A percentile compares a stretch with the other conserved stretches of the same genome.
These are phyloP conservation scores for Zaprionus vittiger DNA, from an alignment of 1,140 invertebrate genomes.

Conservation along the genomic window DNA sequence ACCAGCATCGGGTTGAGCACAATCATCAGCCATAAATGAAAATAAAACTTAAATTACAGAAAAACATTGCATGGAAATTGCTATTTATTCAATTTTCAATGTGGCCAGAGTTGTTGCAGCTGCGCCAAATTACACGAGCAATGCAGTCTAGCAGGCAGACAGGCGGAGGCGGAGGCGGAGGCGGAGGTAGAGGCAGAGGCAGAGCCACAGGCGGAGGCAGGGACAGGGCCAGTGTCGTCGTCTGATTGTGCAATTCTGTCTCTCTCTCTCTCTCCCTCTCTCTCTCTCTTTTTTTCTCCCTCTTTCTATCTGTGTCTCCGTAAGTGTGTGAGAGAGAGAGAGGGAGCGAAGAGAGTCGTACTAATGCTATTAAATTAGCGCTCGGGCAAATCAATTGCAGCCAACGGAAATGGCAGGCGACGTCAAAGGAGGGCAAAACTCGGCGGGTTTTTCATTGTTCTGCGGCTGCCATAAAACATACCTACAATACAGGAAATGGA, in stretches of 20 bases:
- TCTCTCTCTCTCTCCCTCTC: too few species aligned
- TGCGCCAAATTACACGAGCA: conserved; percentile 57
- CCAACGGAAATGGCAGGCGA: conserved; percentile 57
- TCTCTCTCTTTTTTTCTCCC: too few species aligned
- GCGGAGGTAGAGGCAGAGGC: neutral
- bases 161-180: conserved; percentile 6
- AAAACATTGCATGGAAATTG: conserved; percentile 75
- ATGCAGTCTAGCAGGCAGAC: neutral
- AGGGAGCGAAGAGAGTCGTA: conserved; percentile 25
- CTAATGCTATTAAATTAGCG: conserved; percentile 77
- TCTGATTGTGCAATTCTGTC: neutral
- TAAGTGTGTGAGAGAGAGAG: neutral
- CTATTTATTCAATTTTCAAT: conserved; percentile 69
- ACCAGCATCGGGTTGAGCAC: neutral
- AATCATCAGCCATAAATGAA: conserved; percentile 61
- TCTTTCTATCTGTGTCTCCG: too few species aligned
- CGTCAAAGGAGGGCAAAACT: conserved; percentile 35
- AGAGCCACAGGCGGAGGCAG: neutral
- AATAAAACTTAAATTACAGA: conserved; percentile 78
- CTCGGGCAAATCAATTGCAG: conserved; percentile 55
- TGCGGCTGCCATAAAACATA: conserved; percentile 57
- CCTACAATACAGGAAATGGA: conserved; percentile 41
- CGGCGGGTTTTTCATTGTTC: conserved; percentile 12
- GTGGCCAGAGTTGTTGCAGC: conserved; percentile 57
- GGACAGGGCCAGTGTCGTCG: neutral